Evolutionary conservation across 2,888 invertebrate genomes (phyloP).

Genomic region (Tanypteryx hageni): DNA sequence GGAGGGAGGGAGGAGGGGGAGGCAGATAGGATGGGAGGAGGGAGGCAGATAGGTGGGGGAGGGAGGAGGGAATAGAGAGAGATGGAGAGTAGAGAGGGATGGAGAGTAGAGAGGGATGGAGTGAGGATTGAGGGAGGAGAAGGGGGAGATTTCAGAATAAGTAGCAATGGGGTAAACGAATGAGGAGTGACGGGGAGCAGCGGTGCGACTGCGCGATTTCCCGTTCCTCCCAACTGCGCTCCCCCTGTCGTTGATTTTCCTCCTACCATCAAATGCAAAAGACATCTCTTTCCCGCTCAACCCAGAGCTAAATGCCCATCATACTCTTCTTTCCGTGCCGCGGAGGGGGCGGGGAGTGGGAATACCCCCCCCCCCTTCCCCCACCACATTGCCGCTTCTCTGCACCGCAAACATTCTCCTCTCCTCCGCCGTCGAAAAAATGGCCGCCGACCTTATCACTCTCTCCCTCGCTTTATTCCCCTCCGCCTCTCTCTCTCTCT

Average conservation of each 20-base stretch:
- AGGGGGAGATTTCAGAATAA: too few species aligned
- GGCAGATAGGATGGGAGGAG: too few species aligned
- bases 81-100: too few species aligned
- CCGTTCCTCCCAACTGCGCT: not conserved
- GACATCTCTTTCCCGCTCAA: not conserved
- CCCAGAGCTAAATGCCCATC: not conserved
- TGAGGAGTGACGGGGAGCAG: too few species aligned
- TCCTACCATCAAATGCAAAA: conserved; percentile 10
- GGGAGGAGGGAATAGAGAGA: too few species aligned
- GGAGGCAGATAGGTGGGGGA: too few species aligned
- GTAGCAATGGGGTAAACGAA: too few species aligned
- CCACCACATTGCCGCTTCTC: not conserved
- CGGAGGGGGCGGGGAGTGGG: too few species aligned
- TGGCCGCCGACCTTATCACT: not conserved
- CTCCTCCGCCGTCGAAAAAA: not conserved
- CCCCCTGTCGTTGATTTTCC: not conserved
- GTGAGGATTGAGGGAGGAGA: too few species aligned
- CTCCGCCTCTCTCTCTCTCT: not conserved
- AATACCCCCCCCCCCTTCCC: not conserved
- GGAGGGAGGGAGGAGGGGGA: too few species aligned
- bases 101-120: too few species aligned
- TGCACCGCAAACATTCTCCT: conserved; percentile 14
- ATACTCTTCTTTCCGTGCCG: not conserved
- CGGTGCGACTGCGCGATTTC: too few species aligned
- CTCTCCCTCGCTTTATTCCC: not conserved